Base-by-base conservation (phyloP, 2,888 invertebrate species). In the Falcaria lacertinaria region DNA sequence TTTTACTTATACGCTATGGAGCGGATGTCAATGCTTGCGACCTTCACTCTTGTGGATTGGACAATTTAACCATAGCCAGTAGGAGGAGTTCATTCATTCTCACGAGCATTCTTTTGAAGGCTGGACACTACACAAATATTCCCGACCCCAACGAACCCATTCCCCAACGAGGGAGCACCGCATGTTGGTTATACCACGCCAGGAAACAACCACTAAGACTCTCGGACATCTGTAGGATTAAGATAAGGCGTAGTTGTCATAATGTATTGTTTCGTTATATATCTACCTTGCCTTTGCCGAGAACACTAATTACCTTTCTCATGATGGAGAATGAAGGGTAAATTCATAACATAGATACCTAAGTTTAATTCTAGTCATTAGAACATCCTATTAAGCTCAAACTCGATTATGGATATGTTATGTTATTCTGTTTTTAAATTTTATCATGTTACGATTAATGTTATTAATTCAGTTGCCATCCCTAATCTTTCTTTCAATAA, bases 11-110 rank as follows among this genome's bases (percentile, higher is more conserved):
- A 40, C 88, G 90, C 42, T 89, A 92, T 51, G 93, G 93, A 25
- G 91, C 91, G 7, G 91, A 93, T 59, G 92, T 93, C 0, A 93
- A 92, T 65, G 74, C 89, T 2, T 89, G 90, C 48, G 91, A 92
- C 57, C 80, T 91, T 44, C 83, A 89, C 42, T 84, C 90, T 1
- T 90, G 88, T 51, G 81, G 80, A 3, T 80, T 91, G 43, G 92
- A 92, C 54, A 91, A 91, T 60, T 68, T 92, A 37, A 84, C 90
- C 14, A 81, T 91, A 52, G 91, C 91, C 7, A 87, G 90, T 49
- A 78, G 86, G 43, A 66, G 80, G 34, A 58, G 66, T 33, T 68
- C 77, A 7, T 57, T 59, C 41, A 59, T 61, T 35, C 66, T 90
- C 33, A 82, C 82, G 1, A 63, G 59, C 6, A 71, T 89, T 64